Percentiles rank a stretch among this genome's conserved stretches.
These are phyloP conservation scores for Ctenopoma kingsleyae DNA, from an alignment of 2,797 vertebrate species.

Conservation along the genomic window DNA sequence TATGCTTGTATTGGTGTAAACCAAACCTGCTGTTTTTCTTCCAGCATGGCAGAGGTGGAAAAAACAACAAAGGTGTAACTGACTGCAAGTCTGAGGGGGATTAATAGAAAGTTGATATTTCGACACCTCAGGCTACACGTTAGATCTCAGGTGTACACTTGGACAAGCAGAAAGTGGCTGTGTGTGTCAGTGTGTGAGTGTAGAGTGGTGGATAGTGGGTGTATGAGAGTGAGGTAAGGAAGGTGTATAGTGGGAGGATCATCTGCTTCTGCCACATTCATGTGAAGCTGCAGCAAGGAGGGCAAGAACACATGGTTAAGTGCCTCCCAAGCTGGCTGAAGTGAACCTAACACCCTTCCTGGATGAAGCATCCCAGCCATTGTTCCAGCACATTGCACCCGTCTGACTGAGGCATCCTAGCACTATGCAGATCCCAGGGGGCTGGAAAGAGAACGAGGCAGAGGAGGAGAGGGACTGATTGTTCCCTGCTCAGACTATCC, in stretches of 20 bases:
- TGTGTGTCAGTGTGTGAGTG: constrained; percentile 26
- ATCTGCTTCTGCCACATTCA: constrained; percentile 67
- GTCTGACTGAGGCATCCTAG: constrained; percentile 75
- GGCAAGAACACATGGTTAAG: constrained; percentile 71
- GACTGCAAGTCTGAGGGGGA: constrained; percentile 73
- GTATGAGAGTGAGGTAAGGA: constrained; percentile 18
- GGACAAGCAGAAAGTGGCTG: constrained; percentile 50
- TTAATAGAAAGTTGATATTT: constrained; percentile 75
- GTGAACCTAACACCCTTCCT: constrained; percentile 75
- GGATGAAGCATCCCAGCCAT: constrained; percentile 73
- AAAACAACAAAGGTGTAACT: constrained; percentile 78
- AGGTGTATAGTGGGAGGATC: constrained; percentile 40
- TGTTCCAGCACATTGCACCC: constrained; percentile 83
- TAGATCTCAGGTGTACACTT: constrained; percentile 67
- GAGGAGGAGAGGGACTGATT: constrained; percentile 79
- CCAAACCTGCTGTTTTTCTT: constrained; percentile 78
- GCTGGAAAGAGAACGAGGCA: constrained; percentile 63
- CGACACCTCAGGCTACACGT: constrained; percentile 73
- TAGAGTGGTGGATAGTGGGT: constrained; percentile 12
- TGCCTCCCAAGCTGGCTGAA: constrained; percentile 75
- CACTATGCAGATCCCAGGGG: constrained; percentile 70
- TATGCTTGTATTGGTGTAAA: constrained; percentile 82
- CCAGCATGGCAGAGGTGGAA: constrained; percentile 66
- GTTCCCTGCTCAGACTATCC: constrained; percentile 79
- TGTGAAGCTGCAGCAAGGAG: constrained; percentile 54